A percentile compares a stretch with the other conserved stretches of the same genome.
phyloP scores from a whole-genome alignment of 2,113 vertebrate genomes.

The Anguilla japonica region DNA sequence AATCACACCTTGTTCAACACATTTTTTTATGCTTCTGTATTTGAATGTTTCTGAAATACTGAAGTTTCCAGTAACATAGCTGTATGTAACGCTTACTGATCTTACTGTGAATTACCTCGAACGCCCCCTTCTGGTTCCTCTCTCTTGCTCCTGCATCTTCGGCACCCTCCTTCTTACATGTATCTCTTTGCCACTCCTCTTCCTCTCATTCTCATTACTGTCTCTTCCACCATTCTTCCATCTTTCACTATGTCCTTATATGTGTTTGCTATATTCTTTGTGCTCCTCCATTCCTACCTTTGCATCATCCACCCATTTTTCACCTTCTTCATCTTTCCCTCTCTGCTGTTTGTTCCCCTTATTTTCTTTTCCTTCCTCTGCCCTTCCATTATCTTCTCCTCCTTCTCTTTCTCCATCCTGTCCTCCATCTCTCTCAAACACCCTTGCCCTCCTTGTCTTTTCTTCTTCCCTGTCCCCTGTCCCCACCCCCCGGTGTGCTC shows the following conservation, averaged over 20 bases:
- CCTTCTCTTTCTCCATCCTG: not conserved
- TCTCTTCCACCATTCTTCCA: not conserved
- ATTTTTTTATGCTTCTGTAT: not conserved
- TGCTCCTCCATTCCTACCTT: not conserved
- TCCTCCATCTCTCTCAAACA: constrained; percentile 1
- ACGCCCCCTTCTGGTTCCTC: not conserved
- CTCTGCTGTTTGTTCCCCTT: not conserved
- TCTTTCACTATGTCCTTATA: constrained; percentile 1
- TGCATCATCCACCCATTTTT: not conserved
- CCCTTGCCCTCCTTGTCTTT: not conserved
- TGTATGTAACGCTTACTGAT: not conserved
- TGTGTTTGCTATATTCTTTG: not conserved
- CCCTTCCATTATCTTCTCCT: constrained; percentile 8
- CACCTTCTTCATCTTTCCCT: constrained; percentile 11
- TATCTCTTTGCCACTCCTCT: not conserved
- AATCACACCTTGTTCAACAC: not conserved
- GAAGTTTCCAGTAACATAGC: not conserved
- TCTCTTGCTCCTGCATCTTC: not conserved
- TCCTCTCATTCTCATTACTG: not conserved
- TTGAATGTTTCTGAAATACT: not conserved
- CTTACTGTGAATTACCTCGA: not conserved
- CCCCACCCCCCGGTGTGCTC: not conserved
- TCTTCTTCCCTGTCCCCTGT: not conserved
- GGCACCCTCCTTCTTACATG: not conserved
- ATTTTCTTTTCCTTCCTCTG: not conserved